These are phyloP conservation scores for Thecocarcelia acutangulata DNA, from an alignment of 2,888 invertebrate species.

Conservation along the genomic window DNA sequence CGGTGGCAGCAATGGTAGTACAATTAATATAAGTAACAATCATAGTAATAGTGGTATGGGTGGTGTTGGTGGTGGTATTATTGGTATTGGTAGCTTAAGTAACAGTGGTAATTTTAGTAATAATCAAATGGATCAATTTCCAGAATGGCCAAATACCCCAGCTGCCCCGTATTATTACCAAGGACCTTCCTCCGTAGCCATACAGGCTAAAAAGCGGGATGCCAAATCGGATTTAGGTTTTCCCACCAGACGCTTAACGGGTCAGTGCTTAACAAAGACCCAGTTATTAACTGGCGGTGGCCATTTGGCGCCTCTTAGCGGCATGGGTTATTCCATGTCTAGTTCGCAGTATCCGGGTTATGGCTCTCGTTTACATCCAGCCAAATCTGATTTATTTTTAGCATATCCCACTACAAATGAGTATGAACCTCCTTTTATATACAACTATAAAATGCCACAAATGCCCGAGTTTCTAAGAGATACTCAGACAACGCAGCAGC, in stretches of 20 bases:
- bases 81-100: slow-evolving; percentile 71
- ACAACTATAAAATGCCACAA: slow-evolving; percentile 79
- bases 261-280: slow-evolving; percentile 77
- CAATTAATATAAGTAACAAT: slow-evolving; percentile 55
- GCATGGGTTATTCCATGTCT: slow-evolving; percentile 74
- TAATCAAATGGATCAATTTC: slow-evolving; percentile 74
- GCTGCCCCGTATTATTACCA: slow-evolving; percentile 79
- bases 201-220: slow-evolving; percentile 77
- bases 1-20: slow-evolving; percentile 67
- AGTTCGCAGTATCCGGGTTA: slow-evolving; percentile 67
- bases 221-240: slow-evolving; percentile 81
- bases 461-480: slow-evolving; percentile 75
- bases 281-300: slow-evolving; percentile 76
- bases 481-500: slow-evolving; percentile 54
- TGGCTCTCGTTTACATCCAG: slow-evolving; percentile 77
- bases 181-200: slow-evolving; percentile 73
- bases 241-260: slow-evolving; percentile 78
- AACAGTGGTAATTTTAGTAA: slow-evolving; percentile 71
- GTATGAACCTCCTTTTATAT: slow-evolving; percentile 78
- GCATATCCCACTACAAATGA: slow-evolving; percentile 71
- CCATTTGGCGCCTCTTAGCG: slow-evolving; percentile 75
- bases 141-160: slow-evolving; percentile 78
- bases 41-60: slow-evolving; percentile 60
- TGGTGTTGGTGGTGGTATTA: slow-evolving; percentile 71
- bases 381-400: slow-evolving; percentile 80